Evolutionary conservation across 2,113 vertebrate species (phyloP), one percentile per base, ranked within the genome.

Genomic region (Heterotis niloticus): DNA sequence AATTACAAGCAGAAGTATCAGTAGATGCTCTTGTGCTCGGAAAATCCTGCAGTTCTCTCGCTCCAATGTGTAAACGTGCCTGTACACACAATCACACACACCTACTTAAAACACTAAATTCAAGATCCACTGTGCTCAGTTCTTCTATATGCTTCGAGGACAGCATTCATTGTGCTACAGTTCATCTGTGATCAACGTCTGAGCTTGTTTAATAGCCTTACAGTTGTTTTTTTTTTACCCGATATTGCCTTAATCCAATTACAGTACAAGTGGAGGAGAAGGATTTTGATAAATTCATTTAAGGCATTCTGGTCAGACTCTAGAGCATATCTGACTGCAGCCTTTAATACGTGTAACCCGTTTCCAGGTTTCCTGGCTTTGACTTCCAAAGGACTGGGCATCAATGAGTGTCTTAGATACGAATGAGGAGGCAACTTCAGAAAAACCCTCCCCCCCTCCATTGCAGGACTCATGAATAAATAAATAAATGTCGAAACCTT

Each of bases 1-100:
- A 20, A 75, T 75, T 60, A 75, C 23, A 64, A 71, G 51, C 18
- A 23, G 54, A 59, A 26, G 26, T 20, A 60, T 79, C 69, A 52
- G 57, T 29, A 20, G 78, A 64, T 73, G 26, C 44, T 24, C 68
- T 44, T 10, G 34, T 71, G 44, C 23, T 67, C 16, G 24, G 64
- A 68, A 44, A 68, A 64, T 52, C 51, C 64, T 68, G 65, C 44
- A 56, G 34, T 16, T 14, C 76, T 78, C 23, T 51, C 18, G 44
- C 60, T 17, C 11, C 34, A 5, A 26, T 56, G 64, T 60, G 34
- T 34, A 75, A 64, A 64, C 54, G n/a, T 44, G 4, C 44, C 16
- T 44, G 34, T 51, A 20, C 64, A 56, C 3, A 56, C 62, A 13
- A 5, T 5, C 16, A 17, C 28, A 14, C 28, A 34, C 34, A 26